Evolutionary conservation across 2,888 invertebrate species (phyloP).

Genomic region (Dusona sp.): DNA sequence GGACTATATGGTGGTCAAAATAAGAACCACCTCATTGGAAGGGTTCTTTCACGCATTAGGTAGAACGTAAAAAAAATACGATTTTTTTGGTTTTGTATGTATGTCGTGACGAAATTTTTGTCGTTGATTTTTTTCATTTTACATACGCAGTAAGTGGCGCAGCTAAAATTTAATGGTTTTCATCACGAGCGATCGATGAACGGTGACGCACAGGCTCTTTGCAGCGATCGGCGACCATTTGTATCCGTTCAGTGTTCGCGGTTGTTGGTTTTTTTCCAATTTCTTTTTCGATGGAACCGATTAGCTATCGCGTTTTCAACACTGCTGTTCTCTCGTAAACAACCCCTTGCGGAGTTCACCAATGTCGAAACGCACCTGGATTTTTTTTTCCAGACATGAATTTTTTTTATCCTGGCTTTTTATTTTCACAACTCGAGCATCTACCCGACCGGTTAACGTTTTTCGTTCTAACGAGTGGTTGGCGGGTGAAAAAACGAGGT

Average conservation of each 20-base stretch:
- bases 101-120: background rate
- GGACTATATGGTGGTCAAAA: no score
- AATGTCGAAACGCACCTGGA: constrained; percentile 5
- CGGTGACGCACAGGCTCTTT: constrained; percentile 3
- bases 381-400: constrained; percentile 32
- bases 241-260: constrained; percentile 11
- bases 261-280: constrained; percentile 34
- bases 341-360: constrained; percentile 45
- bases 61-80: no score
- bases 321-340: constrained; percentile 55
- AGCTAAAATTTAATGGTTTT: constrained; percentile 18
- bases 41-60: no score
- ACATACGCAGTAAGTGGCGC: background rate
- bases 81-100: background rate
- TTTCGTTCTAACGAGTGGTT: constrained; percentile 48
- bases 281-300: constrained; percentile 46
- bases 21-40: no score
- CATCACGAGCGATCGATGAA: background rate
- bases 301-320: constrained; percentile 59
- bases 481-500: constrained; percentile 50
- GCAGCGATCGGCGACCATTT: constrained; percentile 28
- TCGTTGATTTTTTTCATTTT: background rate
- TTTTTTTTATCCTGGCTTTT: constrained; percentile 38
- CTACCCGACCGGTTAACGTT: constrained; percentile 63
- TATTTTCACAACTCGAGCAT: constrained; percentile 57